Percentiles rank a stretch among this genome's conserved stretches.
Evolutionary conservation across 2,888 invertebrate species (phyloP).

Genomic region (Ecliptopera silaceata): DNA sequence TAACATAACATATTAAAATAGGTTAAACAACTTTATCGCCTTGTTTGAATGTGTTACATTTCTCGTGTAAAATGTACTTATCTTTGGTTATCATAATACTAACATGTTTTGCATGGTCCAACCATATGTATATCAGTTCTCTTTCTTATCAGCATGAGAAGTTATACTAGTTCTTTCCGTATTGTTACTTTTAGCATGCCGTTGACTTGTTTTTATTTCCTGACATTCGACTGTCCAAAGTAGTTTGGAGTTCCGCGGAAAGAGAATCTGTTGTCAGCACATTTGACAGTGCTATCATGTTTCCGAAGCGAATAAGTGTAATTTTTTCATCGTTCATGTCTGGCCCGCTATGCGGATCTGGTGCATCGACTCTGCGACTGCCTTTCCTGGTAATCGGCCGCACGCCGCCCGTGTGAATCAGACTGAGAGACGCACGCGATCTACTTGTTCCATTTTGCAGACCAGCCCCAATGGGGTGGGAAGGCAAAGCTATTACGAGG

Average conservation of each 20-base stretch:
- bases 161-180: not conserved
- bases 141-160: not conserved
- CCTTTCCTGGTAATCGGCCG: slow-evolving; percentile 36
- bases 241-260: slow-evolving; percentile 6
- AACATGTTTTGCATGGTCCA: not conserved
- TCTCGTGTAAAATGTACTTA: slow-evolving; percentile 1
- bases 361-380: slow-evolving; percentile 40
- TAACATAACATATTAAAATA: slow-evolving; percentile 11
- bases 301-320: slow-evolving; percentile 9
- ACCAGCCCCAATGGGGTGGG: slow-evolving; percentile 13
- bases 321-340: slow-evolving; percentile 40
- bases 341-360: slow-evolving; percentile 57
- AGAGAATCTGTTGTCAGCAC: slow-evolving; percentile 17
- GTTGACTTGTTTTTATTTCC: not conserved
- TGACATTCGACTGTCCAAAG: not conserved
- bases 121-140: not conserved
- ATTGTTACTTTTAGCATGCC: not conserved
- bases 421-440: slow-evolving; percentile 70
- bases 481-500: slow-evolving; percentile 20
- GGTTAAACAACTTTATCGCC: slow-evolving; percentile 12
- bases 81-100: slow-evolving; percentile 2
- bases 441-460: slow-evolving; percentile 38
- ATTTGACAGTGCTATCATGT: slow-evolving; percentile 12
- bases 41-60: slow-evolving; percentile 16
- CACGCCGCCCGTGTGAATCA: slow-evolving; percentile 63